These are phyloP conservation scores for Oophaga pumilio DNA, from an alignment of 2,113 vertebrate species.

Conservation along the genomic window DNA sequence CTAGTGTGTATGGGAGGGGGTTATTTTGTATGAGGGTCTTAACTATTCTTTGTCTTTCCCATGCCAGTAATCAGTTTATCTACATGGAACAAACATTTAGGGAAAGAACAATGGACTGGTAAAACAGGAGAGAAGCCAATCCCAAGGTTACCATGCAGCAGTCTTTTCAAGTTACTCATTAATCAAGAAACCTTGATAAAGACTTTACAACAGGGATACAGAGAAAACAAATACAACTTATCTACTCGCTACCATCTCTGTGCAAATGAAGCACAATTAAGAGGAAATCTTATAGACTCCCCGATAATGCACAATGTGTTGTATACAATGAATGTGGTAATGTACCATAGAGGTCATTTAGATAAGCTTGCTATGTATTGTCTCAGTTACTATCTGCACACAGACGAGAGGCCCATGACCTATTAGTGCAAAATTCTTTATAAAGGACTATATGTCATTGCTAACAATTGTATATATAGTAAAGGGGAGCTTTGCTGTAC, in stretches of 20 bases:
- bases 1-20: too few species aligned
- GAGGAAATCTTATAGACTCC: background rate
- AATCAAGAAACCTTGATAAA: background rate
- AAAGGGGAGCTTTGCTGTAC: background rate
- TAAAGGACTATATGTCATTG: background rate
- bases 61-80: background rate
- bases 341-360: background rate
- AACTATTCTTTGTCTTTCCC: background rate
- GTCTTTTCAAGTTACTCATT: constrained; percentile 8
- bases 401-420: background rate
- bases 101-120: background rate
- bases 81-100: background rate
- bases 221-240: background rate
- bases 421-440: background rate
- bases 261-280: background rate
- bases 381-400: background rate
- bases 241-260: background rate
- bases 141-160: background rate
- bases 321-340: background rate
- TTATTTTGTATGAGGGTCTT: too few species aligned
- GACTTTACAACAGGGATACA: background rate
- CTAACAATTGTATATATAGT: too few species aligned
- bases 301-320: background rate
- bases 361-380: background rate
- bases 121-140: background rate